These are phyloP conservation scores for Pollenia amentaria DNA, from an alignment of 2,888 invertebrate genomes.

Conservation along the genomic window DNA sequence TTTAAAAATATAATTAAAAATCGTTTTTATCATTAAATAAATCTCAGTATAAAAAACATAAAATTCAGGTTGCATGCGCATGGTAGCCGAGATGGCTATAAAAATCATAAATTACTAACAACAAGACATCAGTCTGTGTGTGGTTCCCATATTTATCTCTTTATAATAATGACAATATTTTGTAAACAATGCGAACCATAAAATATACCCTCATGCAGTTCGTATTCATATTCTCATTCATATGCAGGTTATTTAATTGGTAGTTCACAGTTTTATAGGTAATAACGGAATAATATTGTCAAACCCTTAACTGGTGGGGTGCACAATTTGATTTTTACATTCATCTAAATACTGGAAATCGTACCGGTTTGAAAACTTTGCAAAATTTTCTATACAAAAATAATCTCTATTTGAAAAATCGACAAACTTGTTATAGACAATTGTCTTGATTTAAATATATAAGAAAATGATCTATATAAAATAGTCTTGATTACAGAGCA, in stretches of 20 bases:
- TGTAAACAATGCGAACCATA: slow-evolving; percentile 28
- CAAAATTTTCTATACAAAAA: too few species aligned
- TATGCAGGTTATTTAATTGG: slow-evolving; percentile 7
- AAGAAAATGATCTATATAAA: too few species aligned
- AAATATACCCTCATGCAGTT: slow-evolving; percentile 4
- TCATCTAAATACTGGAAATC: neutral
- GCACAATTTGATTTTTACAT: neutral
- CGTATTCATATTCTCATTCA: neutral
- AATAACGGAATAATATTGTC: neutral
- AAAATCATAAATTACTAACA: slow-evolving; percentile 50
- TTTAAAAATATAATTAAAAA: too few species aligned
- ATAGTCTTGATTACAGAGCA: too few species aligned
- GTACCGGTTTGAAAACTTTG: too few species aligned
- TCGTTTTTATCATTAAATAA: neutral
- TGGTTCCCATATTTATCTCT: neutral
- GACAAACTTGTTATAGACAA: too few species aligned
- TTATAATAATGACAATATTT: slow-evolving; percentile 23
- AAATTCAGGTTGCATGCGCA: slow-evolving; percentile 46
- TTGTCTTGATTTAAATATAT: too few species aligned
- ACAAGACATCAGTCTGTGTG: neutral
- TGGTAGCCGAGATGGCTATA: neutral
- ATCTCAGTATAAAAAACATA: slow-evolving; percentile 31
- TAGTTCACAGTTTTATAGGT: neutral
- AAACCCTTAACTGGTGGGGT: neutral
- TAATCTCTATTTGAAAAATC: too few species aligned